Percentiles rank a stretch among this genome's conserved stretches.
Conservation (phyloP, 2,113 vertebrate species). For the Pampusana beccarii region DNA sequence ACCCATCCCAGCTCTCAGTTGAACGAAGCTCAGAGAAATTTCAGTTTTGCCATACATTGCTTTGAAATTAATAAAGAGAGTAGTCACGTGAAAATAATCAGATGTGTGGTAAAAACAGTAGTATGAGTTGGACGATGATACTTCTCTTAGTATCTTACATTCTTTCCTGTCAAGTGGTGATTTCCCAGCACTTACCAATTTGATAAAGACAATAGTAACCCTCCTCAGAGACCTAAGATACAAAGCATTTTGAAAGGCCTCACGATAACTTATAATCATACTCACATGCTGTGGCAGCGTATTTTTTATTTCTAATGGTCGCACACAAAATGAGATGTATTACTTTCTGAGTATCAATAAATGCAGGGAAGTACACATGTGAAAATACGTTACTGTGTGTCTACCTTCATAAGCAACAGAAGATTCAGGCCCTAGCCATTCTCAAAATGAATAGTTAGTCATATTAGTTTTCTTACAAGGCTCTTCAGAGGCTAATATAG, state of each 20-base stretch:
- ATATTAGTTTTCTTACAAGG: not conserved
- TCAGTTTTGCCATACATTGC: not conserved
- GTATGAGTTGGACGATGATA: accelerated
- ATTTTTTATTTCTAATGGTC: not conserved
- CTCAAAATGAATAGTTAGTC: not conserved
- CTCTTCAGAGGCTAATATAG: not conserved
- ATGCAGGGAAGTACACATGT: not conserved
- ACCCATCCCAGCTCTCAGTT: not conserved
- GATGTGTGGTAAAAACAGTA: not conserved
- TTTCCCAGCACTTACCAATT: not conserved
- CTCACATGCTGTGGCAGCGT: not conserved
- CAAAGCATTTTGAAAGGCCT: not conserved
- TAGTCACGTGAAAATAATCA: not conserved
- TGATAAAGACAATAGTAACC: not conserved
- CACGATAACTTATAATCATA: not conserved
- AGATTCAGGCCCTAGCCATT: not conserved
- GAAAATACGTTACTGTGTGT: not conserved
- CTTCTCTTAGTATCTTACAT: not conserved
- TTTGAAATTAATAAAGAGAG: not conserved
- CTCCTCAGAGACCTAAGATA: not conserved
- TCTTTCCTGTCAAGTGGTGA: not conserved
- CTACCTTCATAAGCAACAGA: not conserved
- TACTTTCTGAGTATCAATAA: not conserved
- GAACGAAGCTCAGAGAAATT: not conserved
- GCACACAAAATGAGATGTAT: not conserved